A percentile compares a stretch with the other conserved stretches of the same genome.
These are phyloP conservation scores for Zapus hudsonius DNA, from an alignment of 2,113 vertebrate species.

Conservation along the genomic window DNA sequence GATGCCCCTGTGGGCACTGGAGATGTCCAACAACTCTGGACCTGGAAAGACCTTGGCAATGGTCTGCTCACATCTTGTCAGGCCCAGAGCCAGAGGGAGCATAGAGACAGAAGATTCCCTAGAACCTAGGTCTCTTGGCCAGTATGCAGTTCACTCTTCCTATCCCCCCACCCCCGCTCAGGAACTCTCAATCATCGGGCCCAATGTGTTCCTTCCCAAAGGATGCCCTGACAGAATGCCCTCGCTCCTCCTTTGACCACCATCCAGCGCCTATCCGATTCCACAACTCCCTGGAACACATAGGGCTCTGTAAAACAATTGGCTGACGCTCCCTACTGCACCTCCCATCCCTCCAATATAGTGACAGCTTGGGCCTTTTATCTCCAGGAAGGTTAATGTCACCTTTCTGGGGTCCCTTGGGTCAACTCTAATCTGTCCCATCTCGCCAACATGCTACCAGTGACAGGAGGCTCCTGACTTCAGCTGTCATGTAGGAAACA, in stretches of 20 bases:
- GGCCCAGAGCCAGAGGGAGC: neutral
- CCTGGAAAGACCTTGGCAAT: neutral
- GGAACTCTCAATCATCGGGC: too few relatives aligned
- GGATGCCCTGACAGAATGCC: neutral
- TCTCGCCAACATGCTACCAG: neutral
- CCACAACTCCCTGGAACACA: neutral
- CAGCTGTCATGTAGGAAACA: neutral
- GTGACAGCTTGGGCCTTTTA: neutral
- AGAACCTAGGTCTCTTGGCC: neutral
- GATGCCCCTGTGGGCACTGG: neutral
- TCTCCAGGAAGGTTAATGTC: neutral
- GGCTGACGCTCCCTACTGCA: too few relatives aligned
- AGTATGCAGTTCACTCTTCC: neutral
- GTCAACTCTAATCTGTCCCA: neutral
- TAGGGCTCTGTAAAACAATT: neutral
- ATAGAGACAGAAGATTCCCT: neutral
- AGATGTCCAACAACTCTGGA: neutral
- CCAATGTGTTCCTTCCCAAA: too few relatives aligned
- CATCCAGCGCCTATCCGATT: neutral
- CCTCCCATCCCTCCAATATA: neutral
- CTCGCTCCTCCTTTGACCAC: neutral
- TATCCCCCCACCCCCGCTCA: too few relatives aligned
- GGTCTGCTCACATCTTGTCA: neutral
- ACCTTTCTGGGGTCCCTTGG: neutral
- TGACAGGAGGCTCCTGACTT: neutral